Percentiles rank a stretch among this genome's conserved stretches.
phyloP scores from a whole-genome alignment of 2,113 vertebrate species.

The Azemiops feae region DNA sequence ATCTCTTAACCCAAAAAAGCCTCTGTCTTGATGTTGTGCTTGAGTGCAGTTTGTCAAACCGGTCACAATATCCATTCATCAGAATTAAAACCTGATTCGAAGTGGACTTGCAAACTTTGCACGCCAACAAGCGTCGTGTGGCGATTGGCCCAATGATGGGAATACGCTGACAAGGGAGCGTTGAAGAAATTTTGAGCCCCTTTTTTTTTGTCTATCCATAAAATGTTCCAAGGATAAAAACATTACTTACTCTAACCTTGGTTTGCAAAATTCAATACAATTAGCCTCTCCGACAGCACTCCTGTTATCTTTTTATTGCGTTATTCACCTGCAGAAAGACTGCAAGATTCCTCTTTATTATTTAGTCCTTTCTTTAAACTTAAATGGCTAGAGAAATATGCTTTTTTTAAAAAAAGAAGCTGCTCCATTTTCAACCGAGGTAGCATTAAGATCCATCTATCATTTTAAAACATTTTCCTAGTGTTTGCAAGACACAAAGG shows the following conservation, averaged over 20 bases:
- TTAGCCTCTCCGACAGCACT: constrained; percentile 39
- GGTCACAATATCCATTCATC: background rate
- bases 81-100: background rate
- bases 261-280: constrained; percentile 6
- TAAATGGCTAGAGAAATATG: constrained; percentile 22
- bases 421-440: constrained; percentile 31
- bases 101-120: background rate
- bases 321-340: constrained; percentile 26
- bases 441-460: constrained; percentile 53
- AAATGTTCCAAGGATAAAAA: background rate
- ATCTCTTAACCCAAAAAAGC: background rate
- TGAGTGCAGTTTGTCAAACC: background rate
- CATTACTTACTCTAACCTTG: background rate
- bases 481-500: constrained; percentile 45
- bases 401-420: background rate
- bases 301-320: constrained; percentile 38
- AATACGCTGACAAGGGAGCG: background rate
- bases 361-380: constrained; percentile 38
- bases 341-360: constrained; percentile 23
- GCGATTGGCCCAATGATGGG: background rate
- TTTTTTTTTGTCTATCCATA: background rate
- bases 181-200: background rate
- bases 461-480: constrained; percentile 54
- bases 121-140: background rate
- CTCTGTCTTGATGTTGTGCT: background rate